Evolutionary conservation across 2,888 invertebrate species (phyloP).

Genomic region (Rhamphomyia laevipes): DNA sequence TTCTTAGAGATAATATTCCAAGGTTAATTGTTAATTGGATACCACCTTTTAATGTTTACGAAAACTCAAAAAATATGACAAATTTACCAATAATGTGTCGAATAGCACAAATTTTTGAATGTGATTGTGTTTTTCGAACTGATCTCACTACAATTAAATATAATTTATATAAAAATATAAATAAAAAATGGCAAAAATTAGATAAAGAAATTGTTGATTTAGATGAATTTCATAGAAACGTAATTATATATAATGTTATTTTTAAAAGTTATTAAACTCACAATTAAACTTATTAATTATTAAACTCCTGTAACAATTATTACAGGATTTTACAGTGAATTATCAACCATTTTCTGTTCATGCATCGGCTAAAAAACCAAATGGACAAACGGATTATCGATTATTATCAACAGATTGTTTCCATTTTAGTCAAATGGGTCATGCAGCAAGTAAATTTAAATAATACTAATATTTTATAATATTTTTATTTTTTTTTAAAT

Average conservation of each 20-base stretch:
- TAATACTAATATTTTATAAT: neutral
- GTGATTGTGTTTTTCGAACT: constrained; percentile 24
- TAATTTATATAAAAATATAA: constrained; percentile 12
- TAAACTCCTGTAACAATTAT: neutral
- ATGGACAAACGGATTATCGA: constrained; percentile 39
- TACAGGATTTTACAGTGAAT: constrained; percentile 44
- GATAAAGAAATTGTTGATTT: constrained; percentile 39
- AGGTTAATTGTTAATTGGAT: constrained; percentile 26
- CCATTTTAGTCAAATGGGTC: constrained; percentile 47
- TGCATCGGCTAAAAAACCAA: constrained; percentile 28
- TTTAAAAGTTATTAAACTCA: no score
- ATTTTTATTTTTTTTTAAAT: constrained; percentile 4
- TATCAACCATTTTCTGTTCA: constrained; percentile 36
- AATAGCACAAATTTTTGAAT: constrained; percentile 23
- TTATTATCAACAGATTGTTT: constrained; percentile 48
- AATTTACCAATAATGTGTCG: constrained; percentile 20
- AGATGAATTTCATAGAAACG: constrained; percentile 27
- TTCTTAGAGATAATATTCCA: constrained; percentile 44
- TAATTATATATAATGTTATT: no score
- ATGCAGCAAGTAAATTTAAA: constrained; percentile 40
- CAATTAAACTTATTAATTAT: no score
- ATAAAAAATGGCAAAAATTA: constrained; percentile 38
- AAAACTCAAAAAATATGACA: constrained; percentile 10
- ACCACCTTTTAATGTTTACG: neutral
- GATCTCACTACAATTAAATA: neutral